A percentile compares a stretch with the other conserved stretches of the same genome.
Evolutionary conservation across 2,888 invertebrate genomes (phyloP).

Genomic region (Xiphydria camelus): DNA sequence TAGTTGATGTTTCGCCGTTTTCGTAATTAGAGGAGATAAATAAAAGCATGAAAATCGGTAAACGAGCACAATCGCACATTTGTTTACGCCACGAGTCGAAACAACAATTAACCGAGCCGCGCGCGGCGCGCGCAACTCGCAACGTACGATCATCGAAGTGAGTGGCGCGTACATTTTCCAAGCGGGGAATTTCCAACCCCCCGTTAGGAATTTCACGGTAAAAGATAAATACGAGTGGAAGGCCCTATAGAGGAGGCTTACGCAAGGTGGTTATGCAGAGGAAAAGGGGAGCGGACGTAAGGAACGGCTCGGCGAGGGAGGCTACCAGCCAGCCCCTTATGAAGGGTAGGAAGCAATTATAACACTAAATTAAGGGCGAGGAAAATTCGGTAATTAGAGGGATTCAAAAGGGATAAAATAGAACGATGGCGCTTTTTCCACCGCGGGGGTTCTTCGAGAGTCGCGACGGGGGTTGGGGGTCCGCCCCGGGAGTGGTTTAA

Average conservation of each 20-base stretch:
- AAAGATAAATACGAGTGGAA: constrained; percentile 22
- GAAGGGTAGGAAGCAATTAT: constrained; percentile 54
- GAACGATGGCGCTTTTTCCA: constrained; percentile 33
- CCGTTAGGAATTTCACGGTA: constrained; percentile 23
- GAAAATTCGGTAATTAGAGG: constrained; percentile 57
- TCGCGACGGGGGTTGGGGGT: neutral
- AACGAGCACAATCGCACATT: no score
- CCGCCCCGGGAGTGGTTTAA: constrained; percentile 1
- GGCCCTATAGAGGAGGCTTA: constrained; percentile 15
- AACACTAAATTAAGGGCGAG: constrained; percentile 54
- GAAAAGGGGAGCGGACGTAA: constrained; percentile 26
- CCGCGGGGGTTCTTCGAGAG: constrained; percentile 9
- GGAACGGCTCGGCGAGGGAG: constrained; percentile 26
- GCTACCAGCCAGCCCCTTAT: constrained; percentile 32
- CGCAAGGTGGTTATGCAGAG: constrained; percentile 15
- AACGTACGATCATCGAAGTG: neutral
- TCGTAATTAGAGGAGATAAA: no score
- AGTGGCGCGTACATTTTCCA: constrained; percentile 13
- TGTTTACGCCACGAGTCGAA: no score
- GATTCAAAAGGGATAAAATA: constrained; percentile 50
- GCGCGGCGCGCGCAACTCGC: no score
- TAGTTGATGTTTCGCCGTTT: no score
- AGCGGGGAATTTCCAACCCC: constrained; percentile 13
- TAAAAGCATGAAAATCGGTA: no score
- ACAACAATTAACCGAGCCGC: no score